Percentiles rank a stretch among this genome's conserved stretches.
Conservation (phyloP, 2,888 invertebrate species). For the Eugnorisma glareosa region DNA sequence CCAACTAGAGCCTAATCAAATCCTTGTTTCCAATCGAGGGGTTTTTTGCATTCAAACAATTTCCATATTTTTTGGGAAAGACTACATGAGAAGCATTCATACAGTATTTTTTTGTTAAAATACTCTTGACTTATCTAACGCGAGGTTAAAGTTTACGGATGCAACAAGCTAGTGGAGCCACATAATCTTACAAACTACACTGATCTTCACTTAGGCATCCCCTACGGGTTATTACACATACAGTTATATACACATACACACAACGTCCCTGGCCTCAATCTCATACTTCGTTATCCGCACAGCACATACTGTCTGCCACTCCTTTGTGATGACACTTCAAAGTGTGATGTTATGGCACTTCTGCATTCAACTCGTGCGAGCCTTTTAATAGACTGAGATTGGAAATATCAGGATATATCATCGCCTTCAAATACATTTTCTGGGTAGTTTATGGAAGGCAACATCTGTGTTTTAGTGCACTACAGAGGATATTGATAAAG, state of each 20-base stretch:
- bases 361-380: neutral
- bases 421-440: neutral
- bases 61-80: neutral
- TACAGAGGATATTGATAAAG: neutral
- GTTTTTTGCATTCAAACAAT: neutral
- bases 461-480: constrained; percentile 10
- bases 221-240: neutral
- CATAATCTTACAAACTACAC: neutral
- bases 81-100: neutral
- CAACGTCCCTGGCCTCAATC: neutral
- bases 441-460: neutral
- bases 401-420: neutral
- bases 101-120: too few relatives aligned
- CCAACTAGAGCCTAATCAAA: too few relatives aligned
- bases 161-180: neutral
- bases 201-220: constrained; percentile 1
- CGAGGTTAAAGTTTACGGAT: neutral
- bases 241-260: neutral
- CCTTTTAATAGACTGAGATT: neutral
- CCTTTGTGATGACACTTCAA: neutral
- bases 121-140: neutral
- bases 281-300: neutral
- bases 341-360: neutral
- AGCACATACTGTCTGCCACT: neutral
- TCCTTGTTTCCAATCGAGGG: neutral